A percentile compares a stretch with the other conserved stretches of the same genome.
Evolutionary conservation across 1,140 invertebrate genomes (phyloP).

Genomic region (Delia radicum): DNA sequence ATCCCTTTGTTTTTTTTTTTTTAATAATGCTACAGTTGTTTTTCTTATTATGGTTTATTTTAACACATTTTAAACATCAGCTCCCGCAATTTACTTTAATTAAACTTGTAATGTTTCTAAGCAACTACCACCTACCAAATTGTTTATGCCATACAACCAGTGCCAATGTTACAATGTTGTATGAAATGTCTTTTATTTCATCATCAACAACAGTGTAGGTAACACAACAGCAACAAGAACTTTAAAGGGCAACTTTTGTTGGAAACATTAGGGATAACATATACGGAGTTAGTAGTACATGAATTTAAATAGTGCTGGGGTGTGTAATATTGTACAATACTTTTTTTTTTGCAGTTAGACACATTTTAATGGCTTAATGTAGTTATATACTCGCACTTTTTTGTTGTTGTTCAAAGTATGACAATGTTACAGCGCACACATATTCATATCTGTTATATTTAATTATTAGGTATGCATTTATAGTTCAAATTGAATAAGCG

Average conservation of each 20-base stretch:
- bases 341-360: background rate
- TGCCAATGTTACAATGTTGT: background rate
- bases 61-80: background rate
- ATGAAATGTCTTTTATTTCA: background rate
- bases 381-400: background rate
- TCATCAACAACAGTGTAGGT: background rate
- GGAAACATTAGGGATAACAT: background rate
- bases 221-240: background rate
- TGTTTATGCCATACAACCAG: background rate
- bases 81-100: background rate
- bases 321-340: background rate
- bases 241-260: background rate
- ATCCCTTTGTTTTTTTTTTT: no score
- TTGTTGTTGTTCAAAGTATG: no score
- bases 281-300: background rate
- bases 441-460: no score
- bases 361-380: constrained; percentile 11
- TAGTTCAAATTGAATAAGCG: no score
- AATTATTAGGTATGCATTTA: no score
- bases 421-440: no score
- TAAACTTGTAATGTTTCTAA: background rate
- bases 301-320: background rate
- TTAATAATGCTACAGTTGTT: no score
- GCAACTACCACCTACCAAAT: background rate
- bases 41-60: no score